Evolutionary conservation across 30 jellyfish, hydroid and myxozoan genomes (phyloP).

Genomic region (Sanderia malayensis): DNA sequence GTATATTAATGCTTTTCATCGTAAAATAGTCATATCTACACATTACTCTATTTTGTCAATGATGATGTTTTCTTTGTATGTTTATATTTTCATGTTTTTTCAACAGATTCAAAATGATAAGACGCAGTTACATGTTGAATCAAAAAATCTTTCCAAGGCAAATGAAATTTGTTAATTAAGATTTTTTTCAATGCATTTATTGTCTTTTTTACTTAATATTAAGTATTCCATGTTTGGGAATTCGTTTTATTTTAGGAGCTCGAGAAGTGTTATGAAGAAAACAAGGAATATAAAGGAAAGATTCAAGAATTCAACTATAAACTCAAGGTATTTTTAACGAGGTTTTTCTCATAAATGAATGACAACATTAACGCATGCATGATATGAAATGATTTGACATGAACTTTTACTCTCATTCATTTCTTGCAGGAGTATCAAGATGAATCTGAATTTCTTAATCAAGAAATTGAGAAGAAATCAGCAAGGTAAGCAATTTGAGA

Average conservation of each 20-base stretch:
- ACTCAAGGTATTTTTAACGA: background rate
- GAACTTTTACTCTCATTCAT: too few relatives aligned
- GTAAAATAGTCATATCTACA: too few relatives aligned
- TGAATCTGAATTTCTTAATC: background rate
- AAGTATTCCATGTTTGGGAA: too few relatives aligned
- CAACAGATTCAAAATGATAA: background rate
- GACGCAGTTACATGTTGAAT: background rate
- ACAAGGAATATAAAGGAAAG: background rate
- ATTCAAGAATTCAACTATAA: background rate
- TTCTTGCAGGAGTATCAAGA: background rate
- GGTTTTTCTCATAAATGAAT: too few relatives aligned
- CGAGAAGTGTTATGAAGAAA: background rate
- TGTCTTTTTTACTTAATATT: too few relatives aligned
- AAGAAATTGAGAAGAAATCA: background rate
- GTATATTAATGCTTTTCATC: slow-evolving; percentile 8
- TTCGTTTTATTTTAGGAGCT: background rate
- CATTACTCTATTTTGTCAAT: too few relatives aligned
- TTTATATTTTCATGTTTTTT: background rate
- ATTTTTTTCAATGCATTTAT: too few relatives aligned
- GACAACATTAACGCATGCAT: too few relatives aligned
- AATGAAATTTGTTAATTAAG: too few relatives aligned
- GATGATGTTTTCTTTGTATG: too few relatives aligned
- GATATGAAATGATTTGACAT: too few relatives aligned
- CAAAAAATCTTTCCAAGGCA: background rate
- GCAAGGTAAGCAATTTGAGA: background rate